These are phyloP conservation scores for Rhagophthalmus giganteus DNA, from an alignment of 2,888 invertebrate species.

Conservation along the genomic window DNA sequence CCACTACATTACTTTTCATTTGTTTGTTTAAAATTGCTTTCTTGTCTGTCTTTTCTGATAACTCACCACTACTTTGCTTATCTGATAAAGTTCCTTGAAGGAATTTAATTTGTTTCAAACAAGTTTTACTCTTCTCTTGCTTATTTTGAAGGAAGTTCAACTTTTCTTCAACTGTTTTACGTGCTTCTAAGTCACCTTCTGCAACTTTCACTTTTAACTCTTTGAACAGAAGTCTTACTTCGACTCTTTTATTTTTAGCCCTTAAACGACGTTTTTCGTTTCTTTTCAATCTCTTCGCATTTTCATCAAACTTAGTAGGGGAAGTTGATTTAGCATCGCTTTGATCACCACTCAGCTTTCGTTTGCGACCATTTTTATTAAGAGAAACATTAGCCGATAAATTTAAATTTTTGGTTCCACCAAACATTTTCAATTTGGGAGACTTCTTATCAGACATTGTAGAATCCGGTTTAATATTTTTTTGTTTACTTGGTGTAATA, in stretches of 20 bases:
- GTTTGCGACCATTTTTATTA: no score
- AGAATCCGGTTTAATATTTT: neutral
- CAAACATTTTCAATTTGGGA: neutral
- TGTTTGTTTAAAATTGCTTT: neutral
- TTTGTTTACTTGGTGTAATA: neutral
- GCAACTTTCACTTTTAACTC: neutral
- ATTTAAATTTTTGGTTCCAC: neutral
- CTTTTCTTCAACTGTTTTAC: neutral
- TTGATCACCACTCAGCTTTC: no score
- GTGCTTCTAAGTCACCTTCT: neutral
- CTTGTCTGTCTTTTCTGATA: neutral
- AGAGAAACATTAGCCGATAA: neutral
- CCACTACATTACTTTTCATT: no score
- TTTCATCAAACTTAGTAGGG: no score
- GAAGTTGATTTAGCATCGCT: neutral
- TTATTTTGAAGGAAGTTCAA: neutral
- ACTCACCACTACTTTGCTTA: neutral
- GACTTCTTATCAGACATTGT: neutral
- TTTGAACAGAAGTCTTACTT: neutral
- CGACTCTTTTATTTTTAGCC: neutral
- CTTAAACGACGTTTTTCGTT: neutral
- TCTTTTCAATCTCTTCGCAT: neutral
- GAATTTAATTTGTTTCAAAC: neutral
- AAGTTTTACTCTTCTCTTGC: neutral
- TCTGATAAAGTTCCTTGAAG: neutral